Base-by-base conservation (phyloP, 2,888 invertebrate species). In the Omphaloscelis lunosa region DNA sequence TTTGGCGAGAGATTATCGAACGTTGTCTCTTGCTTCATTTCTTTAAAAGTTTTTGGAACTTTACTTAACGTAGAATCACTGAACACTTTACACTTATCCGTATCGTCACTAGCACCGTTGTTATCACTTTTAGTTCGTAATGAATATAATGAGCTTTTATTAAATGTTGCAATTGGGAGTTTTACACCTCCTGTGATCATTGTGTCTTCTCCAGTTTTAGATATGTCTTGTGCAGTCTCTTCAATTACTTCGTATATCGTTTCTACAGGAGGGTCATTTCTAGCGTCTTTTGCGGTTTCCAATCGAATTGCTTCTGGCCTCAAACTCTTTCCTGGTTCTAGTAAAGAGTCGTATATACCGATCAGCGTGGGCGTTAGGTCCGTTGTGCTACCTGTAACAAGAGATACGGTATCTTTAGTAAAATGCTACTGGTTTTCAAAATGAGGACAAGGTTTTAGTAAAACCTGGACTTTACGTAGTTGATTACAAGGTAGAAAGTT, bases 301-400 rank as follows among this genome's bases (percentile, higher is more conserved):
- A 95, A 89, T 67, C 91, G 88, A 53, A 84, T 90, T 11, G 91
- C 89, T 90, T 95, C 95, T 71, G 95, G 94, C 87, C 91, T 92
- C 56, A 94, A 82, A 86, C 93, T 94, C 88, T 95, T 96, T 2
- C 89, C 92, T 79, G 96, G 96, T 89, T 97, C 97, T 89, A 97
- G 97, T 87, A 99, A 97, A 85, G 98, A 98, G 96, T 99, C 99
- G 94, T 98, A 99, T 95, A 98, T 98, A 85, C 98, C 98, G 95
- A 99, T 97, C 84, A 99, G 97, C 88, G 98, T 98, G 80, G 99
- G 98, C 93, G 98, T 98, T 94, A 99, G 97, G 94, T 99, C 99
- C 90, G 98, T 98, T 89, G 98, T 98, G 92, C 98, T 98, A 94
- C 99, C 99, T 99, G 97, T 66, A 97, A 97, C 89, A 92, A 95